Base-by-base conservation (phyloP, 2,888 invertebrate species). In the Steromphala cineraria region DNA sequence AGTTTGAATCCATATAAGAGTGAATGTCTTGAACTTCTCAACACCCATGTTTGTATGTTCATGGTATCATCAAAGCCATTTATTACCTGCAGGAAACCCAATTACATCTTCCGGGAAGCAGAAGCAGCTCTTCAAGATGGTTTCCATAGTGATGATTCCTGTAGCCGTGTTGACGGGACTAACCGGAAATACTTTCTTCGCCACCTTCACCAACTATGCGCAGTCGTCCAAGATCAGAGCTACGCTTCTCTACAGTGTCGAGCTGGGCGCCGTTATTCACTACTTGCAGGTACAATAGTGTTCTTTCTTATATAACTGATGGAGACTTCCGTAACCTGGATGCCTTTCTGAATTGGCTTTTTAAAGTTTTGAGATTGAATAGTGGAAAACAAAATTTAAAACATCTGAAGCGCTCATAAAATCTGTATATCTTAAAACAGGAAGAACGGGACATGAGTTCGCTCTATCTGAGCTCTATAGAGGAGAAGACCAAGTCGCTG, bases 381-480 rank as follows among this genome's bases (percentile, higher is more conserved):
- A n/a, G n/a, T n/a, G n/a, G n/a, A n/a, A n/a, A n/a, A n/a, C n/a
- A n/a, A n/a, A n/a, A n/a, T n/a, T n/a, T n/a, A 36, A 3, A 36
- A 36, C 8, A 36, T 36, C 8, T 36, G 36, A 36, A 36, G 8
- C 36, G 36, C 79, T 76, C 85, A 89, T 53, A 88, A 36, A 36
- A 2, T 36, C 7, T 36, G 4, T 36, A 36, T 7, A 4, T 36
- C 4, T 36, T 36, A 36, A 4, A 89, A 24, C 89, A 90, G 83
- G 80, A 86, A 36, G 91, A 91, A 77, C 88, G 90, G 0, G 90
- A 90, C 82, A 89, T 89, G 84, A 90, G 89, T 79, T 90, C 90
- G 77, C 88, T 91, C 28, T 89, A 91, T 78, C 85, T 90, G 31
- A 90, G 90, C 81, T 85, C 86, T 19, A 87, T 89, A 40, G 85